These are phyloP conservation scores for Trochalopteron elliotii DNA, from an alignment of 2,113 vertebrate genomes.

Conservation along the genomic window DNA sequence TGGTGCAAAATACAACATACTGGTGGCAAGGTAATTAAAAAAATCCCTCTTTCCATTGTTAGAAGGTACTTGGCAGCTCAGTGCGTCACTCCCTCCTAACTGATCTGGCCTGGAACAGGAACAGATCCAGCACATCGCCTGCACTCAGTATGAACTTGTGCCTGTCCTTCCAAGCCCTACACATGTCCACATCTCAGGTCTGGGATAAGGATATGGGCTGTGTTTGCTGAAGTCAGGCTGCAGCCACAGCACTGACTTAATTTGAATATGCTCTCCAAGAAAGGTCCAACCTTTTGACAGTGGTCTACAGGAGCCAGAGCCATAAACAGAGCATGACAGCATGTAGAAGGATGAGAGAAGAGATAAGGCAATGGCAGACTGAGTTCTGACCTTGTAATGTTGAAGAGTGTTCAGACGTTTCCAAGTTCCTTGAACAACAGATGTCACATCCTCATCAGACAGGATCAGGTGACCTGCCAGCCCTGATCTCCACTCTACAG, in stretches of 20 bases:
- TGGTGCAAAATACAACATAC: background rate
- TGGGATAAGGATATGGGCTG: background rate
- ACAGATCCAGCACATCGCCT: background rate
- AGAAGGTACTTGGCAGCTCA: background rate
- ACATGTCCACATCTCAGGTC: background rate
- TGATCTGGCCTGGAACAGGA: background rate
- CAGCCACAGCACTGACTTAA: background rate
- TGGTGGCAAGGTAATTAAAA: background rate
- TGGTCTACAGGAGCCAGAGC: background rate
- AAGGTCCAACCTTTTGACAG: background rate
- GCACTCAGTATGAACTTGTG: background rate
- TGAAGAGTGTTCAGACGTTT: slow-evolving; percentile 95
- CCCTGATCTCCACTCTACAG: slow-evolving; percentile 93
- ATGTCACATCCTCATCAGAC: slow-evolving; percentile 95
- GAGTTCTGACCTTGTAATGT: slow-evolving; percentile 91
- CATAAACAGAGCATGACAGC: background rate
- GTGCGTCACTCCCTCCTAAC: background rate
- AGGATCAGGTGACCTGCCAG: slow-evolving; percentile 95
- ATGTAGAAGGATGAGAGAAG: background rate
- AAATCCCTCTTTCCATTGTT: background rate
- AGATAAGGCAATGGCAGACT: background rate
- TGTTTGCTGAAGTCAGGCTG: background rate
- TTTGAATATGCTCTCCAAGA: background rate
- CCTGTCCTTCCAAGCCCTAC: background rate
- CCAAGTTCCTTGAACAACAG: slow-evolving; percentile 93